A percentile compares a stretch with the other conserved stretches of the same genome.
Conservation (phyloP, 2,113 vertebrate species). For the Chaetura pelagica region DNA sequence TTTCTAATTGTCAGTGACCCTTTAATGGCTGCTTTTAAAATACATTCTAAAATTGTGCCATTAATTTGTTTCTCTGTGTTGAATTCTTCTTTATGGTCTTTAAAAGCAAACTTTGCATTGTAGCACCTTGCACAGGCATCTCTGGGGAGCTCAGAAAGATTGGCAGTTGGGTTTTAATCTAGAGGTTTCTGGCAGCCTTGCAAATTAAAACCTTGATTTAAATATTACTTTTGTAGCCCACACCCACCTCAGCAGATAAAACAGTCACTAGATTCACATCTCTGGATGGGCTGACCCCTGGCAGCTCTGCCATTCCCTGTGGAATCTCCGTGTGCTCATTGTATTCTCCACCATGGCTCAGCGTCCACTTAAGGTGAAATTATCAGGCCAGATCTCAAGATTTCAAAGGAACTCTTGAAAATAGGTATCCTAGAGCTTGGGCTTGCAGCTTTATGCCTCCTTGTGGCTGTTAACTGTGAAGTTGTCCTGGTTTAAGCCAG, state of each 20-base stretch:
- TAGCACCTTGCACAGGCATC: neutral
- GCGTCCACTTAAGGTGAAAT: neutral
- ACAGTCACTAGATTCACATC: neutral
- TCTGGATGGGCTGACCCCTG: neutral
- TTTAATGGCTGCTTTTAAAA: neutral
- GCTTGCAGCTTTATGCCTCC: neutral
- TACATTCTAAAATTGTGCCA: neutral
- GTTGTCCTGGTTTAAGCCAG: too few relatives aligned
- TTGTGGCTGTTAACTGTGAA: neutral
- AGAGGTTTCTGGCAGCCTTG: neutral
- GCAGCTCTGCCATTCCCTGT: neutral
- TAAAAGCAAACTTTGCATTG: neutral
- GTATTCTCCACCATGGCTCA: neutral
- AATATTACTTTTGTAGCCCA: neutral
- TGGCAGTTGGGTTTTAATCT: neutral
- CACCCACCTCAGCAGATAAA: neutral
- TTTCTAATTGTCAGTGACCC: neutral
- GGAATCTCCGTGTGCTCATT: neutral
- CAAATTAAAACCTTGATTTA: neutral
- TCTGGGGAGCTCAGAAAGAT: neutral
- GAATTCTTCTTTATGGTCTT: neutral
- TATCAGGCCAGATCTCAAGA: neutral
- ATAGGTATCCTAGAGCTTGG: neutral
- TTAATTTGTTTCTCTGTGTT: neutral
- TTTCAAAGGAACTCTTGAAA: neutral